phyloP scores from a whole-genome alignment of 2,888 invertebrate genomes.

The Clusia tigrina region DNA sequence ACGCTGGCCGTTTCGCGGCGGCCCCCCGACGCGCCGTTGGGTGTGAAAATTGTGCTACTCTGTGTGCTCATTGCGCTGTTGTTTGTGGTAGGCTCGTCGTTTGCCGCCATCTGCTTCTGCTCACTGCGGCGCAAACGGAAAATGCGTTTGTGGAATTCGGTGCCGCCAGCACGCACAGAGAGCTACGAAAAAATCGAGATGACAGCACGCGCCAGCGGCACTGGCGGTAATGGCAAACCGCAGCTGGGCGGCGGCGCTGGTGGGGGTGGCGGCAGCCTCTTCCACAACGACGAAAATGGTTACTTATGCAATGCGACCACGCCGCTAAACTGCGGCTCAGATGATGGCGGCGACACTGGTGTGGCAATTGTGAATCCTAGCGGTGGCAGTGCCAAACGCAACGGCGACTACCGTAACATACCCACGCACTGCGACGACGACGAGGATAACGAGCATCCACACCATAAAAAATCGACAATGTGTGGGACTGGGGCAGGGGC shows the following conservation, averaged over 20 bases:
- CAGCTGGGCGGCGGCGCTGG: conserved; percentile 50
- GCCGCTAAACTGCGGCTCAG: conserved; percentile 47
- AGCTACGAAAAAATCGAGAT: conserved; percentile 84
- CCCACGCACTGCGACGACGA: conserved; percentile 72
- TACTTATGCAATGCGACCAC: conserved; percentile 55
- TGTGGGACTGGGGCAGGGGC: conserved; percentile 25
- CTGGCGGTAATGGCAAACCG: conserved; percentile 42
- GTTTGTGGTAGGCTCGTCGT: conserved; percentile 73
- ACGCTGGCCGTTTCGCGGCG: conserved; percentile 75
- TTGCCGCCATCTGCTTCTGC: conserved; percentile 72
- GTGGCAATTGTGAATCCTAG: conserved; percentile 64
- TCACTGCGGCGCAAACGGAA: conserved; percentile 69
- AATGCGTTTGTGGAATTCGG: conserved; percentile 66
- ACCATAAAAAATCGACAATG: conserved; percentile 39
- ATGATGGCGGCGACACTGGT: conserved; percentile 49
- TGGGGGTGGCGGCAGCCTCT: conserved; percentile 44
- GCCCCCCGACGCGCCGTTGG: conserved; percentile 69
- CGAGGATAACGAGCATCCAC: conserved; percentile 64
- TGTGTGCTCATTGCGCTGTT: conserved; percentile 76
- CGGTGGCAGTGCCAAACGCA: conserved; percentile 64
- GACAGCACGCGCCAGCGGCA: conserved; percentile 67
- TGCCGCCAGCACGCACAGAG: conserved; percentile 67
- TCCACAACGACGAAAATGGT: conserved; percentile 51
- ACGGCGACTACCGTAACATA: conserved; percentile 77
- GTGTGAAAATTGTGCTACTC: conserved; percentile 71